Evolutionary conservation across 2,113 vertebrate genomes (phyloP).

Genomic region (Sigmodon hispidus): DNA sequence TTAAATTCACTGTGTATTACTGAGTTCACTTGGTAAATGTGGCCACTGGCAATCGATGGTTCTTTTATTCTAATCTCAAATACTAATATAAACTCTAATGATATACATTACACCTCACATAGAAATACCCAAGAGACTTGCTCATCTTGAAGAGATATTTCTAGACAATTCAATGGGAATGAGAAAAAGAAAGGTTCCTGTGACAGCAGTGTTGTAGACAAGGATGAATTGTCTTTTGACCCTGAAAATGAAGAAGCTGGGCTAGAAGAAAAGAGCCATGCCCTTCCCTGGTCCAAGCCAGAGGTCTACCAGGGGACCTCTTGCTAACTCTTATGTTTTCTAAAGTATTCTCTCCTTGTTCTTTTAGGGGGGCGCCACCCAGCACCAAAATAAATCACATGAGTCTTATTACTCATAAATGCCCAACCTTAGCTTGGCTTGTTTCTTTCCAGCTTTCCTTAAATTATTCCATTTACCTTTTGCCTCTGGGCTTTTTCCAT

Average conservation of each 20-base stretch:
- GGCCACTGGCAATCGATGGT: not conserved
- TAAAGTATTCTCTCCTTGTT: not conserved
- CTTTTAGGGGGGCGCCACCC: not conserved
- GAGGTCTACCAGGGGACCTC: not conserved
- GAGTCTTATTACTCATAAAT: not conserved
- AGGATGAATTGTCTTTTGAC: not conserved
- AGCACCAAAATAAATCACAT: not conserved
- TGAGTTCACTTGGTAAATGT: not conserved
- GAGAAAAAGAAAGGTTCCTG: not conserved
- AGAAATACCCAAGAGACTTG: not conserved
- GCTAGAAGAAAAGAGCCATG: not conserved
- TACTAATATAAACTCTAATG: not conserved
- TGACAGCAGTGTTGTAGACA: not conserved
- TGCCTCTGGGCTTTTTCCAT: not conserved
- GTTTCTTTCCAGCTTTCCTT: not conserved
- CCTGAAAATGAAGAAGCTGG: slow-evolving; percentile 8
- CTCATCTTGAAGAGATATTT: not conserved
- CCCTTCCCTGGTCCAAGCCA: not conserved
- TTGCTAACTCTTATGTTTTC: not conserved
- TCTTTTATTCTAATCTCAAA: not conserved
- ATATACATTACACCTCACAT: not conserved
- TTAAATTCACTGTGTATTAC: not conserved
- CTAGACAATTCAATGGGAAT: not conserved
- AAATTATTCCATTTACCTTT: not conserved
- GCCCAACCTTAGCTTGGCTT: not conserved